Percentiles rank a stretch among this genome's conserved stretches.
Evolutionary conservation across 2,113 vertebrate species (phyloP).

Genomic region (Hydropotes inermis): DNA sequence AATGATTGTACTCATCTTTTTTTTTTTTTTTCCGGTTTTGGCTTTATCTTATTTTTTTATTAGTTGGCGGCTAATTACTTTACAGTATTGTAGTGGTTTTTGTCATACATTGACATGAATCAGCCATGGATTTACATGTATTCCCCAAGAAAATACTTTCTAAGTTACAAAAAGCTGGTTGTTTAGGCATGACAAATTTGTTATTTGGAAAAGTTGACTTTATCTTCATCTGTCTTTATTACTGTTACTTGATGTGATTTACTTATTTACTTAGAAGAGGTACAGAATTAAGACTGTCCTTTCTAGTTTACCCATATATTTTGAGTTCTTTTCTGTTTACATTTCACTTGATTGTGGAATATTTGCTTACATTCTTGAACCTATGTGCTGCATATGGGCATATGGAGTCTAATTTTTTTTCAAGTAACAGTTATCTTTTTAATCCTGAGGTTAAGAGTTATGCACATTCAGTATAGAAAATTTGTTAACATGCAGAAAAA

Average conservation of each 20-base stretch:
- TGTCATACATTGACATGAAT: no score
- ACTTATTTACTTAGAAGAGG: neutral
- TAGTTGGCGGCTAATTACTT: no score
- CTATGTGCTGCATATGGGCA: neutral
- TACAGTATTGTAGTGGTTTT: no score
- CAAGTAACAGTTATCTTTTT: constrained; percentile 22
- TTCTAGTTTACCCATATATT: neutral
- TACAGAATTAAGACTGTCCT: neutral
- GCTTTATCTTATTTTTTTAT: no score
- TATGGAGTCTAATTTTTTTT: neutral
- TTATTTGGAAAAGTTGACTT: neutral
- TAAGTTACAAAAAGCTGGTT: neutral
- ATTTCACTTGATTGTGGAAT: constrained; percentile 5
- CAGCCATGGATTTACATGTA: no score
- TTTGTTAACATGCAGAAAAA: constrained; percentile 1
- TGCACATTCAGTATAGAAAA: neutral
- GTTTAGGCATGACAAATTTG: neutral
- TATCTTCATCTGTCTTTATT: neutral
- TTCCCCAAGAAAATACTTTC: neutral
- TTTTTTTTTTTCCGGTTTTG: no score
- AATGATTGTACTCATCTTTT: no score
- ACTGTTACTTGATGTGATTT: neutral
- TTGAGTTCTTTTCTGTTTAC: neutral
- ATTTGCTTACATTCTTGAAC: constrained; percentile 12
- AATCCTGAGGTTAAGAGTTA: neutral